These are phyloP conservation scores for Eupristina koningsbergeri DNA, from an alignment of 1,140 invertebrate genomes.

Conservation along the genomic window DNA sequence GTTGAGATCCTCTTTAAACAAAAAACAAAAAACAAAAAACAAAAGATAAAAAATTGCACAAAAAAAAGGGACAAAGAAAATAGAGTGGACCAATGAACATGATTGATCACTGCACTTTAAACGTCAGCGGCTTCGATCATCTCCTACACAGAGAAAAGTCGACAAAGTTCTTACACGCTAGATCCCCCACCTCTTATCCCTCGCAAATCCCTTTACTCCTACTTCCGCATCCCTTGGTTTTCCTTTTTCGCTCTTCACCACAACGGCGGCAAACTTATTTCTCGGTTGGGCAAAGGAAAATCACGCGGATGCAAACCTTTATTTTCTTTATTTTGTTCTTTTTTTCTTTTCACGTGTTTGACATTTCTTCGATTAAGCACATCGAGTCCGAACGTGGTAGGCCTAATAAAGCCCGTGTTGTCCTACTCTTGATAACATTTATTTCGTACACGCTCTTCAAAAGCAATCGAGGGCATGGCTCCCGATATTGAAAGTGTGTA, in stretches of 20 bases:
- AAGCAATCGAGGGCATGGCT: neutral
- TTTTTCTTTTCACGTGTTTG: neutral
- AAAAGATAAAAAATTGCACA: neutral
- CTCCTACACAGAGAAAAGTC: constrained; percentile 4
- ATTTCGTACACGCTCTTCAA: neutral
- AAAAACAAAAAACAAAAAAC: neutral
- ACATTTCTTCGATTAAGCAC: too few species aligned
- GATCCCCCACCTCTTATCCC: neutral
- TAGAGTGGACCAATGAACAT: neutral
- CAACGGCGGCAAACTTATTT: neutral
- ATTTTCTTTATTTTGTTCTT: neutral
- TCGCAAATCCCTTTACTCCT: constrained; percentile 36
- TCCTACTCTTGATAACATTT: too few species aligned
- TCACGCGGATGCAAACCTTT: neutral
- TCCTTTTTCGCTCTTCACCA: neutral
- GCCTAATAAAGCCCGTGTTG: too few species aligned
- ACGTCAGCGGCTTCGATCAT: constrained; percentile 11
- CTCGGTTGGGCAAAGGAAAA: neutral
- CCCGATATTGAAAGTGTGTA: neutral
- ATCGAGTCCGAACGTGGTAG: too few species aligned
- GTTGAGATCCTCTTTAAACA: neutral
- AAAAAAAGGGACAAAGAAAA: neutral
- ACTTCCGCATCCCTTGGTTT: neutral
- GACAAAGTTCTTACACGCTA: neutral
- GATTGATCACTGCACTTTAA: constrained; percentile 40